phyloP scores from a whole-genome alignment of 2,888 invertebrate species.

The Rhagophthalmus giganteus region DNA sequence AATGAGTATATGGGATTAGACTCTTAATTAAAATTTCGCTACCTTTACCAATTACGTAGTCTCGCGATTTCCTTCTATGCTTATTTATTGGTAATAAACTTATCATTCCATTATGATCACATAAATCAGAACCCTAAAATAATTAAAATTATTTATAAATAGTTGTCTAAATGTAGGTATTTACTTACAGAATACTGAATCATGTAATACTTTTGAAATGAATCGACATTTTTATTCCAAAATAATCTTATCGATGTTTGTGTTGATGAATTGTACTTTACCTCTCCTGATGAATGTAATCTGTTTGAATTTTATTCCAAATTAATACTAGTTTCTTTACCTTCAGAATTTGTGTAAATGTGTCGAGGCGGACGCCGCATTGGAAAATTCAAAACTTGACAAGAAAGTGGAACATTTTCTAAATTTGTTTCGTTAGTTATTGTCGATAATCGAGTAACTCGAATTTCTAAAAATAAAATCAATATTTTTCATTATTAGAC shows the following conservation, averaged over 20 bases:
- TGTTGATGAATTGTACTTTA: constrained; percentile 8
- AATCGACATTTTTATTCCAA: constrained; percentile 8
- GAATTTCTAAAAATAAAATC: constrained; percentile 19
- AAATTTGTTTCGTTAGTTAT: constrained; percentile 1
- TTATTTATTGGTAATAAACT: constrained; percentile 32
- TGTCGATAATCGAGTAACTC: constrained; percentile 12
- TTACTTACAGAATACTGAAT: constrained; percentile 21
- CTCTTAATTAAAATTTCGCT: constrained; percentile 42
- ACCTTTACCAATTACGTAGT: constrained; percentile 43
- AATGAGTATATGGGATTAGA: constrained; percentile 47
- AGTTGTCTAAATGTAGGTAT: too few relatives aligned
- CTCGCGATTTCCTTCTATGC: constrained; percentile 45
- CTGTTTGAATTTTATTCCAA: not conserved
- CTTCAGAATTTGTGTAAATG: constrained; percentile 11
- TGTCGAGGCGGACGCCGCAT: constrained; percentile 30
- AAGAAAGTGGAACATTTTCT: constrained; percentile 22
- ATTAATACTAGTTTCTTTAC: constrained; percentile 14
- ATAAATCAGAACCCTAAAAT: constrained; percentile 43
- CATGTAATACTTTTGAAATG: constrained; percentile 11
- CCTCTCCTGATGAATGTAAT: not conserved
- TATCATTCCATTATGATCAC: constrained; percentile 21
- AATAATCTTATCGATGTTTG: constrained; percentile 11
- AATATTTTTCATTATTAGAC: too few relatives aligned
- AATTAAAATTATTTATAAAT: not conserved
- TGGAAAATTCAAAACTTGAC: constrained; percentile 28